Percentiles rank a stretch among this genome's conserved stretches.
These are phyloP conservation scores for Lasius platythorax DNA, from an alignment of 2,888 invertebrate genomes.

Conservation along the genomic window DNA sequence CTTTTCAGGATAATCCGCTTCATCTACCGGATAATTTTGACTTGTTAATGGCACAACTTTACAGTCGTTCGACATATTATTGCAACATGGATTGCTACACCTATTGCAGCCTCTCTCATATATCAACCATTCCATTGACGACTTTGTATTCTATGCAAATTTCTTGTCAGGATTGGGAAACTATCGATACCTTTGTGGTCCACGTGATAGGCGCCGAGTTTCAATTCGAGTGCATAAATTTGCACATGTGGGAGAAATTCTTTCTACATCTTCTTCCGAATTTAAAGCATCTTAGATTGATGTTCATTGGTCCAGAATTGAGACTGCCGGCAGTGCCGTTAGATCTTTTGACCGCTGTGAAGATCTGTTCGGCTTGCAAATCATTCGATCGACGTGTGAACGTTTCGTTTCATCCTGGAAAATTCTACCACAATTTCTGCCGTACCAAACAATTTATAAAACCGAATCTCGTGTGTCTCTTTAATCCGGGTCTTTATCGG, in stretches of 20 bases:
- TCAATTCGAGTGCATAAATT: conserved; percentile 90
- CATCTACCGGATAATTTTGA: conserved; percentile 86
- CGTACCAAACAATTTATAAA: conserved; percentile 59
- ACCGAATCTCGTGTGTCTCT: conserved; percentile 88
- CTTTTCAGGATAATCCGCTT: conserved; percentile 78
- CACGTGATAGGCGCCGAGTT: conserved; percentile 90
- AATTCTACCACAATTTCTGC: conserved; percentile 84
- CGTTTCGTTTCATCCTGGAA: conserved; percentile 77
- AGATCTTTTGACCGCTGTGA: conserved; percentile 87
- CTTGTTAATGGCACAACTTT: conserved; percentile 86
- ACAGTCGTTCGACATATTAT: conserved; percentile 86
- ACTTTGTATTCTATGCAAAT: conserved; percentile 88
- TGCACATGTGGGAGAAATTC: conserved; percentile 91
- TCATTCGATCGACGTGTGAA: conserved; percentile 69
- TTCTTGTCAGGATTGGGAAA: conserved; percentile 79
- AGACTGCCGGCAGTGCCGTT: conserved; percentile 88
- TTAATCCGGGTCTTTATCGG: conserved; percentile 91
- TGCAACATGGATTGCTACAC: conserved; percentile 87
- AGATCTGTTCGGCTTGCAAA: conserved; percentile 78
- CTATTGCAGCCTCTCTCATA: conserved; percentile 89
- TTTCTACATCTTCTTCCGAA: conserved; percentile 89
- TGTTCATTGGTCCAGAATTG: conserved; percentile 90
- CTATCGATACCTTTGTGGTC: conserved; percentile 79
- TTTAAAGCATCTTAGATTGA: conserved; percentile 87
- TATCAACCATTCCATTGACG: conserved; percentile 90